Percentiles rank a stretch among this genome's conserved stretches.
Evolutionary conservation across 2,113 vertebrate genomes (phyloP).

Genomic region (Scopus umbretta): DNA sequence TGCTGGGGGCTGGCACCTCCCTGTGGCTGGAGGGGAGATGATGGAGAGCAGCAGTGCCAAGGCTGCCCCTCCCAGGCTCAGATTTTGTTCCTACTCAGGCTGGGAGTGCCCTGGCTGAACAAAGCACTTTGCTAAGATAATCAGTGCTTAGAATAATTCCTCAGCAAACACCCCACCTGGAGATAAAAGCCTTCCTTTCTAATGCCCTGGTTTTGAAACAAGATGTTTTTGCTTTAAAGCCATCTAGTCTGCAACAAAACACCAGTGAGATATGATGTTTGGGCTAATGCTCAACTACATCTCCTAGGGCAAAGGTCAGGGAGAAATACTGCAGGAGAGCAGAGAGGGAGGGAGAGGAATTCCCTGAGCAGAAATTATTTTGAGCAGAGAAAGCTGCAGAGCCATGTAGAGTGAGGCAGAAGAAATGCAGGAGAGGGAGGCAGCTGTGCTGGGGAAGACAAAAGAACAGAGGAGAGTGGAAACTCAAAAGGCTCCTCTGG

Average conservation of each 20-base stretch:
- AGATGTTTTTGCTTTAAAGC: constrained; percentile 1
- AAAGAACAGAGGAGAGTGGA: background rate
- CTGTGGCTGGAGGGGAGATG: background rate
- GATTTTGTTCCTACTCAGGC: background rate
- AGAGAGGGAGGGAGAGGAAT: constrained; percentile 13
- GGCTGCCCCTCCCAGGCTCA: background rate
- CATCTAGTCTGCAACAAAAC: background rate
- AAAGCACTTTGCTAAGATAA: background rate
- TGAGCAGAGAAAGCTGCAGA: constrained; percentile 45
- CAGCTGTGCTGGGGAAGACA: background rate
- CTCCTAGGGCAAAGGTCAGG: constrained; percentile 33
- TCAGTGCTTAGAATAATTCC: background rate
- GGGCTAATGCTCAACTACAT: constrained; percentile 30
- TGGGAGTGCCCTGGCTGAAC: background rate
- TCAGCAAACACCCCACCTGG: constrained; percentile 19
- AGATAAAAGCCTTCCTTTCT: background rate
- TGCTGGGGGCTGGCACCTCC: background rate
- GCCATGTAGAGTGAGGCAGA: background rate
- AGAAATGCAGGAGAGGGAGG: background rate
- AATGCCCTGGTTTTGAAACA: background rate
- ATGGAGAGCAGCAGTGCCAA: background rate
- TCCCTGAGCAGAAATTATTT: constrained; percentile 49
- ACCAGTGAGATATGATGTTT: background rate
- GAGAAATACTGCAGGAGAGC: constrained; percentile 16
- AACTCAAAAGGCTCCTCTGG: background rate